Evolutionary conservation across 2,888 invertebrate genomes (phyloP).

Genomic region (Netelia virgata): DNA sequence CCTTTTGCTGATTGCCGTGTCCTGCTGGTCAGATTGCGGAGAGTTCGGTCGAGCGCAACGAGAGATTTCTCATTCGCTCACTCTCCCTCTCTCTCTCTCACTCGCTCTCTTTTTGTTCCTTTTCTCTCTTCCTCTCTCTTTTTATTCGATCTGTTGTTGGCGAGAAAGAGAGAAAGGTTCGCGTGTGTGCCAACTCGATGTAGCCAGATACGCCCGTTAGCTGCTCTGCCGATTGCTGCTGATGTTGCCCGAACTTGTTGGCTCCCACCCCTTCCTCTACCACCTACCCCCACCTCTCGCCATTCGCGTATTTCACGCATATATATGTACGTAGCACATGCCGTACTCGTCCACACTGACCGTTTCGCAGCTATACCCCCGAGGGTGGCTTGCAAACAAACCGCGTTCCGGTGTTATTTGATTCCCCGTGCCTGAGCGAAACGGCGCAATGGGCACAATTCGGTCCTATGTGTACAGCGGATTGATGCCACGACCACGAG

Average conservation of each 20-base stretch:
- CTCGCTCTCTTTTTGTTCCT: conserved; percentile 1
- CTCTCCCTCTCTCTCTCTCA: neutral
- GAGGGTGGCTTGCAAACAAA: conserved; percentile 81
- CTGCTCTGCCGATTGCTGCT: conserved; percentile 9
- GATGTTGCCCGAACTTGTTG: conserved; percentile 25
- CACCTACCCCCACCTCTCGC: neutral
- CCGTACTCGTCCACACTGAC: conserved; percentile 59
- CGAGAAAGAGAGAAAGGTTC: neutral
- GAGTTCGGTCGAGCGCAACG: conserved; percentile 55
- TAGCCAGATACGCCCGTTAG: conserved; percentile 6
- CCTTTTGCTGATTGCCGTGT: conserved; percentile 77
- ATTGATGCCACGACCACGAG: conserved; percentile 16
- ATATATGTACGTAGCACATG: conserved; percentile 66
- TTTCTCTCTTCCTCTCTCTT: neutral
- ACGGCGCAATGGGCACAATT: conserved; percentile 38
- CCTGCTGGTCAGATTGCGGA: conserved; percentile 73
- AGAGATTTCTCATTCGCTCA: conserved; percentile 37
- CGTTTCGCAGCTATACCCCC: conserved; percentile 53
- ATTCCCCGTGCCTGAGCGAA: conserved; percentile 73
- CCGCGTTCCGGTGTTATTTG: conserved; percentile 80
- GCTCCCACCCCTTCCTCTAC: neutral
- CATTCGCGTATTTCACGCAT: conserved; percentile 62
- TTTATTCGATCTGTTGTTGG: neutral
- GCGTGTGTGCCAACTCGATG: conserved; percentile 15
- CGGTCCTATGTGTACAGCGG: conserved; percentile 16